Evolutionary conservation across 2,797 vertebrate species (phyloP), one percentile per base, ranked within the genome.

Genomic region (Atherinosoma microstoma): DNA sequence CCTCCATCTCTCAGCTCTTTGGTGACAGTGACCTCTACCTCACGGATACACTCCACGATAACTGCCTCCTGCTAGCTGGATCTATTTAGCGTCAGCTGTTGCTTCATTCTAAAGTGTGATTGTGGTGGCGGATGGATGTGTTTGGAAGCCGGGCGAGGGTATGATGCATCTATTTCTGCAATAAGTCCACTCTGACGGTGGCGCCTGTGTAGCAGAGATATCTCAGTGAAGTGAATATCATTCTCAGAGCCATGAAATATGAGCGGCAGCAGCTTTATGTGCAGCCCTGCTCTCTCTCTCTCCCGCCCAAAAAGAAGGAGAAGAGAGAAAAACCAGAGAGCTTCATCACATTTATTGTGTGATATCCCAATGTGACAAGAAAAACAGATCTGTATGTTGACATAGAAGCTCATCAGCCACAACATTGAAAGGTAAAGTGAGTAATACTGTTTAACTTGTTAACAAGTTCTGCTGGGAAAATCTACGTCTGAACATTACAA

Each of bases 21-120:
- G 68, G 84, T 68, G 72, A 86, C 75, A 42, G 58, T 90, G 90
- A 92, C 91, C 89, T 90, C 90, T 82, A 87, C 90, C 86, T 89
- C 83, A 51, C 45, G 73, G 80, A 62, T 77, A 32, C 77, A 67
- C 75, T 84, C 76, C 49, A 78, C 86, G 73, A 72, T 85, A 86
- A 89, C 83, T 70, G 75, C 80, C 84, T 81, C 59, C 84, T 51
- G 74, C 82, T 64, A 30, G 79, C 78, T 65, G 73, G 77, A 89
- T 90, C 84, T 79, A 74, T 85, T 68, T 38, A 64, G 60, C 57
- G 87, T 87, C 86, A 87, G 82, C 84, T 80, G 71, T 80, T 80
- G 83, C 78, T 70, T 72, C 74, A 35, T 45, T 70, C 72, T 70
- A 64, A 68, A 82, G 75, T 66, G 60, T 66, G 81, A 84, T 78